Conservation (phyloP, 2,888 invertebrate species). For the Scaptodrosophila latifasciaeformis region DNA sequence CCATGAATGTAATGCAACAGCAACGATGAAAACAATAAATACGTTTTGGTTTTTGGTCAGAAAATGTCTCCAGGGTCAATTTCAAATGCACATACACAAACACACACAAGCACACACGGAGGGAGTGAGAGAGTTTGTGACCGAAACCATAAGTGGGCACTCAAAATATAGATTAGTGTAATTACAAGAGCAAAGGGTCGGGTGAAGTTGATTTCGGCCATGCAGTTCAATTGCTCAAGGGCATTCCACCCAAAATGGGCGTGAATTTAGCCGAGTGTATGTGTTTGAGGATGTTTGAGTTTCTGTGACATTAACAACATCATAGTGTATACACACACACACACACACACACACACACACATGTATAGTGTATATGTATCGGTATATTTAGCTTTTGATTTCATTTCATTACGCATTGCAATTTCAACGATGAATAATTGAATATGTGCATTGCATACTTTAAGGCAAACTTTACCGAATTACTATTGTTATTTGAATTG, state of each 20-base stretch:
- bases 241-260: conserved; percentile 41
- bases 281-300: not conserved
- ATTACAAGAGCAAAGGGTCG: conserved; percentile 39
- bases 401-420: conserved; percentile 63
- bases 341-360: no score
- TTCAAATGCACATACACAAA: conserved; percentile 48
- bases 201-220: conserved; percentile 40
- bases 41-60: conserved; percentile 42
- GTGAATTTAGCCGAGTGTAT: not conserved
- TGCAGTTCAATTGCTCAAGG: conserved; percentile 43
- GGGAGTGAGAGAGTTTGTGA: not conserved
- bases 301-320: conserved; percentile 27
- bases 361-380: conserved; percentile 26
- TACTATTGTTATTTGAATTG: conserved; percentile 31
- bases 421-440: conserved; percentile 62
- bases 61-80: conserved; percentile 63
- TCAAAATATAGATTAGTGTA: conserved; percentile 55
- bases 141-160: not conserved
- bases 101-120: conserved; percentile 6
- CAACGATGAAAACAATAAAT: conserved; percentile 33
- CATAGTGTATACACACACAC: no score
- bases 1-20: conserved; percentile 25
- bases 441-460: conserved; percentile 62
- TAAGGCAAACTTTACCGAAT: conserved; percentile 54
- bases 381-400: conserved; percentile 54